A percentile compares a stretch with the other conserved stretches of the same genome.
Evolutionary conservation across 2,113 vertebrate species (phyloP).

Genomic region (Strigops habroptila): DNA sequence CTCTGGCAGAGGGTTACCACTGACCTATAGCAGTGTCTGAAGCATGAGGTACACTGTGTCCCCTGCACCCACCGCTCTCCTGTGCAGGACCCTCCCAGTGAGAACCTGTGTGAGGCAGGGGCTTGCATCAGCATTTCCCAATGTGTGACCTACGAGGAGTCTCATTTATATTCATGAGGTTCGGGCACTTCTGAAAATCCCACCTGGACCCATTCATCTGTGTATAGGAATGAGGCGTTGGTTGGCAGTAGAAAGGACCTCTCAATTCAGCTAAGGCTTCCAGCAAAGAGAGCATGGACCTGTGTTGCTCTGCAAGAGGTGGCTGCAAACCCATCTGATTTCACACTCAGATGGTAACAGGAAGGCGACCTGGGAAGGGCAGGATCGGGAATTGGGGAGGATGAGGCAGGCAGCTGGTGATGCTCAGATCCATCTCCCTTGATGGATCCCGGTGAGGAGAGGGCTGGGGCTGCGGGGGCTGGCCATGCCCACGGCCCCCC

Average conservation of each 20-base stretch:
- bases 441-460: background rate
- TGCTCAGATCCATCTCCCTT: background rate
- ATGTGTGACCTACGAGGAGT: background rate
- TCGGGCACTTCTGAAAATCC: background rate
- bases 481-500: background rate
- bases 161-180: background rate
- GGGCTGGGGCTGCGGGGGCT: background rate
- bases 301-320: background rate
- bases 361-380: background rate
- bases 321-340: background rate
- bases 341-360: background rate
- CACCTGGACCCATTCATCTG: background rate
- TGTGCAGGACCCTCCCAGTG: background rate
- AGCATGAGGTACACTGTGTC: background rate
- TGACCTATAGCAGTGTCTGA: fast-evolving
- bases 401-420: fast-evolving
- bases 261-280: background rate
- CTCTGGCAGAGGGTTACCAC: background rate
- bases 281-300: background rate
- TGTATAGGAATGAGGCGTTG: background rate
- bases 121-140: background rate
- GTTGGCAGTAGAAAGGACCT: background rate
- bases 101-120: background rate
- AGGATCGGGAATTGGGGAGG: background rate
- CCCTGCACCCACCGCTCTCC: background rate